phyloP scores from a whole-genome alignment of 2,888 invertebrate species.

The Dasysyrphus albostriatus region DNA sequence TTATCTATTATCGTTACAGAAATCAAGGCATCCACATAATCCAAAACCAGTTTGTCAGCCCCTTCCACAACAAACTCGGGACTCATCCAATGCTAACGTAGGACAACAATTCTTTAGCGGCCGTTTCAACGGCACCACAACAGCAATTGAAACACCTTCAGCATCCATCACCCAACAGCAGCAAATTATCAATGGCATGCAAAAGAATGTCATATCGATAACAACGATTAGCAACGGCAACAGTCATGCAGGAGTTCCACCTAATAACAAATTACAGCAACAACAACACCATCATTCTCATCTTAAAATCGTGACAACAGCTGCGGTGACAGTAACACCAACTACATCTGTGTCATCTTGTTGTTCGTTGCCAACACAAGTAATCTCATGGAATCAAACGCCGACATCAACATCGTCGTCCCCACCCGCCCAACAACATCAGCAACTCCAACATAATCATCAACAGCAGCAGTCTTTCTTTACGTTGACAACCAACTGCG shows the following conservation, averaged over 20 bases:
- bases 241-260: conserved; percentile 49
- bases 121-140: conserved; percentile 75
- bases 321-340: conserved; percentile 74
- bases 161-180: conserved; percentile 70
- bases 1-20: conserved; percentile 27
- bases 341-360: conserved; percentile 52
- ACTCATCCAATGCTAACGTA: conserved; percentile 47
- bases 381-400: conserved; percentile 76
- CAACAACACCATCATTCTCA: conserved; percentile 58
- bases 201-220: conserved; percentile 75
- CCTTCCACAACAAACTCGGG: conserved; percentile 38
- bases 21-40: conserved; percentile 58
- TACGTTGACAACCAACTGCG: conserved; percentile 51
- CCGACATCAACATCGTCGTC: conserved; percentile 36
- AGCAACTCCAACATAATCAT: conserved; percentile 38
- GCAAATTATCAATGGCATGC: conserved; percentile 76
- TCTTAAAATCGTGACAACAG: conserved; percentile 58
- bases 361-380: conserved; percentile 69
- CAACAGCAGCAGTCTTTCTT: conserved; percentile 51
- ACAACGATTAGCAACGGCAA: conserved; percentile 69
- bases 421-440: conserved; percentile 62
- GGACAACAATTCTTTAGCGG: conserved; percentile 58
- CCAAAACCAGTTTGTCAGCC: conserved; percentile 54
- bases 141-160: conserved; percentile 69
- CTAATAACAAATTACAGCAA: conserved; percentile 69